These are phyloP conservation scores for Catharus minimus DNA, from an alignment of 2,113 vertebrate species.

Conservation along the genomic window DNA sequence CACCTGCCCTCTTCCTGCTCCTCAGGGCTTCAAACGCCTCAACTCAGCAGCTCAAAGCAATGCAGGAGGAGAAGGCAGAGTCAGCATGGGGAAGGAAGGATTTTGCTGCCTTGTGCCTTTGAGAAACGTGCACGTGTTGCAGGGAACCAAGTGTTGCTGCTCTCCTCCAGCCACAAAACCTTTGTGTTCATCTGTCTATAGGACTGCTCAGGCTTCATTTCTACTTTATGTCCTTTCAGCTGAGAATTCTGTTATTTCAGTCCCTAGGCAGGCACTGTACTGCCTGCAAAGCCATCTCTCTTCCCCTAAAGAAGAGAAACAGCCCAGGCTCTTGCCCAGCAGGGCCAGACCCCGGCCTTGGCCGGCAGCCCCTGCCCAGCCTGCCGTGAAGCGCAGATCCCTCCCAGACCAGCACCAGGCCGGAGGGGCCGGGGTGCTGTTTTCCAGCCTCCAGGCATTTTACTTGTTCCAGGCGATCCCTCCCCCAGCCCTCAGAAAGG, in stretches of 20 bases:
- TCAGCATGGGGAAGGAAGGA: background rate
- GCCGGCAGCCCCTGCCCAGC: background rate
- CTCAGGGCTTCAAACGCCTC: background rate
- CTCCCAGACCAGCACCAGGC: background rate
- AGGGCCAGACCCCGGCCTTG: background rate
- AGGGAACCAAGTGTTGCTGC: background rate
- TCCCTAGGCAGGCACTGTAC: background rate
- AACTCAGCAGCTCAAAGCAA: background rate
- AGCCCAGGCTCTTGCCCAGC: background rate
- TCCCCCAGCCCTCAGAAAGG: constrained; percentile 46
- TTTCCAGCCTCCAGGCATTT: constrained; percentile 38
- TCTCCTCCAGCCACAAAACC: background rate
- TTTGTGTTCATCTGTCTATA: rapidly evolving
- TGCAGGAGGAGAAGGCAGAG: background rate
- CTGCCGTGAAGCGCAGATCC: background rate
- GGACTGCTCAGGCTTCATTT: background rate
- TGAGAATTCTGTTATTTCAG: background rate
- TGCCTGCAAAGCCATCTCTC: background rate
- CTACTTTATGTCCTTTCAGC: background rate
- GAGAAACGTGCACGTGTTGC: background rate
- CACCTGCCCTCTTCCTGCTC: background rate
- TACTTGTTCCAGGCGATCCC: constrained; percentile 14
- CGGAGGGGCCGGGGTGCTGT: background rate
- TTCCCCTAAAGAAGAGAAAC: background rate
- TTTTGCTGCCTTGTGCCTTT: background rate